A percentile compares a stretch with the other conserved stretches of the same genome.
Conservation (phyloP, 2,888 invertebrate genomes). For the Xanthia icteritia region DNA sequence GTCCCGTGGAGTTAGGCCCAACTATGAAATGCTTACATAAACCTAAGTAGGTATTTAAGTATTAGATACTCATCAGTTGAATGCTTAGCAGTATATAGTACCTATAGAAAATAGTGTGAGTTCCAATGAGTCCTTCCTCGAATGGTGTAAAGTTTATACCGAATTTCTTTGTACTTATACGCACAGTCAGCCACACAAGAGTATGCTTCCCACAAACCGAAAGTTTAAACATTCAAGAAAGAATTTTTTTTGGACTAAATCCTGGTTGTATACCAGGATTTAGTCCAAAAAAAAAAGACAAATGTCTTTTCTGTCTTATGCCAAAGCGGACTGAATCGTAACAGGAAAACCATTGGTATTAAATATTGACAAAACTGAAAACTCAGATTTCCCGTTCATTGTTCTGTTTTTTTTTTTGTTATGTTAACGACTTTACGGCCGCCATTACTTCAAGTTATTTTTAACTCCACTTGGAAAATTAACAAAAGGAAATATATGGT, state of each 20-base stretch:
- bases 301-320: too few species aligned
- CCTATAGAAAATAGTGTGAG: not conserved
- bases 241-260: too few species aligned
- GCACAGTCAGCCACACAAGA: not conserved
- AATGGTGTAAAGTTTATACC: not conserved
- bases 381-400: constrained; percentile 47
- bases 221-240: constrained; percentile 6
- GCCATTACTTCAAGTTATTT: constrained; percentile 22
- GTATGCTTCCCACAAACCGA: not conserved
- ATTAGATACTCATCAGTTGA: not conserved
- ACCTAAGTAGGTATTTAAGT: not conserved
- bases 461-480: not conserved
- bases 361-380: constrained; percentile 51
- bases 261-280: constrained; percentile 22
- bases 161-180: not conserved
- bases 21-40: not conserved
- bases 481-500: not conserved
- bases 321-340: constrained; percentile 23
- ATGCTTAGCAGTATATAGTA: not conserved
- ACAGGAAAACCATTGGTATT: constrained; percentile 42
- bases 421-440: constrained; percentile 23
- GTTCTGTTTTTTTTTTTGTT: constrained; percentile 43
- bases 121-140: not conserved
- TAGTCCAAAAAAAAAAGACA: constrained; percentile 20
- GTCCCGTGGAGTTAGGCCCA: not conserved